Base-by-base conservation (phyloP, 2,797 vertebrate species). In the Melopsittacus undulatus region DNA sequence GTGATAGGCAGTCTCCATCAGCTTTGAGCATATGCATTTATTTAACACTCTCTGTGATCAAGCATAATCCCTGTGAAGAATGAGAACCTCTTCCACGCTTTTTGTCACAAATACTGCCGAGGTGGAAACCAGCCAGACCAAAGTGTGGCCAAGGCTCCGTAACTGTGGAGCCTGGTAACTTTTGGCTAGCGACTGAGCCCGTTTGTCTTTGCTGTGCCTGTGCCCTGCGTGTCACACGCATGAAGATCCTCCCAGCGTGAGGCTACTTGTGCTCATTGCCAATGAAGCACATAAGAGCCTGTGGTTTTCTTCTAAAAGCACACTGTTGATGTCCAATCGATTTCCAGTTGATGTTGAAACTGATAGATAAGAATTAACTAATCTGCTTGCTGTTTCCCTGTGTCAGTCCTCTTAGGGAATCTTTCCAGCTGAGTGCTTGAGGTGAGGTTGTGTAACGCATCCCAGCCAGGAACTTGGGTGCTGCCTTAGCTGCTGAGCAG, bases 401-500 rank as follows among this genome's bases (percentile, higher is more conserved):
- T 24, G 6, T 42, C 40, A n/a, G 20, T n/a, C 22, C 83, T 68
- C 76, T 8, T 32, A 36, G 36, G 57, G 42, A 78, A 32, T 36
- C 32, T 73, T 67, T 64, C 26, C 10, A 52, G 70, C 34, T 61
- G 23, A 15, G 51, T 49, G 49, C 61, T 56, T 68, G 40, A 49
- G 0, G 3, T 52, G 48, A 81, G 34, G 59, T 43, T 72, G 23
- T 9, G 20, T 23, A n/a, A 67, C 6, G 0, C 11, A 2, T 54
- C 26, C 29, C 63, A 51, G 59, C 27, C 29, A 24, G 62, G 49
- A 74, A 36, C 36, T n/a, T 2, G 3, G 22, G 30, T 27, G 12
- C 34, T 87, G 61, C 45, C 19, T 34, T 68, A 16, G 59, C 51
- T 70, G 23, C 78, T 11, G 21, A 68, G 46, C 19, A 6, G 43